phyloP scores from a whole-genome alignment of 2,113 vertebrate genomes.

The Noctilio leporinus region DNA sequence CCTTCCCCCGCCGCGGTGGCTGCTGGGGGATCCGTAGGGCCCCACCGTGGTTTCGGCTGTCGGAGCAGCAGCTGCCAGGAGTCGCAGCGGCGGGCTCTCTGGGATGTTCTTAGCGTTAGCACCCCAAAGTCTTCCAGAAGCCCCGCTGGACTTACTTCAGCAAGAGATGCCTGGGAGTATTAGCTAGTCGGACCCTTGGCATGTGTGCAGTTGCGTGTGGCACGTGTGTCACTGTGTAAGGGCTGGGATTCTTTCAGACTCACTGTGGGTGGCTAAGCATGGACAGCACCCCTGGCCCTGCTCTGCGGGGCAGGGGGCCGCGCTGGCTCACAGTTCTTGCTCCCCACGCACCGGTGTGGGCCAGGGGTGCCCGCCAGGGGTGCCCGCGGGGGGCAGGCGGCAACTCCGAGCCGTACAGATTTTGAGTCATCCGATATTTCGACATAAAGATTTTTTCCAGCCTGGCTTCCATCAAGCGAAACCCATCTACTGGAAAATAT shows the following conservation, averaged over 20 bases:
- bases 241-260: too few species aligned
- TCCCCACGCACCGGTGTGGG: too few species aligned
- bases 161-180: background rate
- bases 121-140: background rate
- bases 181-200: background rate
- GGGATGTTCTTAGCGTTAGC: background rate
- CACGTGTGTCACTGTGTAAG: too few species aligned
- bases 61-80: too few species aligned
- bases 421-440: background rate
- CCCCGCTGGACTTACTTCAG: background rate
- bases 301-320: accelerated
- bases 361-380: too few species aligned
- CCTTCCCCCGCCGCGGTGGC: too few species aligned
- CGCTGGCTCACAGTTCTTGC: background rate
- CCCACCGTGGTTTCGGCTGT: background rate
- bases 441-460: background rate
- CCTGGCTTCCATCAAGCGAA: background rate
- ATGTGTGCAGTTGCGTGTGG: accelerated
- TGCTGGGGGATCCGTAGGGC: background rate
- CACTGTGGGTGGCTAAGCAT: too few species aligned
- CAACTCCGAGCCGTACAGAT: background rate
- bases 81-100: too few species aligned
- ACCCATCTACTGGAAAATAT: background rate
- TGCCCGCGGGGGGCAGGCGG: accelerated
- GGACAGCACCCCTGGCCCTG: too few species aligned